Conservation (phyloP, 2,888 invertebrate genomes). For the Stomorhina lunata region DNA sequence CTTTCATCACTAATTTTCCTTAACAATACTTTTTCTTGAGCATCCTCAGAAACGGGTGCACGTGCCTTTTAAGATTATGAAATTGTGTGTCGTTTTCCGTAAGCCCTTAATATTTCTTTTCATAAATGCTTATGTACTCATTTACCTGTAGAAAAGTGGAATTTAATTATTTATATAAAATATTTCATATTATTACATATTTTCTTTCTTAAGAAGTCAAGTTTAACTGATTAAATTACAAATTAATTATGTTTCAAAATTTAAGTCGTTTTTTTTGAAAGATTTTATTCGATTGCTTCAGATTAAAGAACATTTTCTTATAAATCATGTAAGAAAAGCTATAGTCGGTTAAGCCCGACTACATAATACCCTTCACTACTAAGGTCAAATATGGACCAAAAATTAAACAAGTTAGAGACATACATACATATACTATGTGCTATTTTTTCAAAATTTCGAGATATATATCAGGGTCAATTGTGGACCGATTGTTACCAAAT, state of each 20-base stretch:
- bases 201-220: neutral
- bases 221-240: neutral
- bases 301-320: too few relatives aligned
- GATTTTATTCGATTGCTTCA: too few relatives aligned
- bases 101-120: neutral
- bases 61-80: slow-evolving; percentile 23
- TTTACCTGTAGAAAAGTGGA: slow-evolving; percentile 11
- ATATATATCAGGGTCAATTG: too few relatives aligned
- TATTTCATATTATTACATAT: neutral
- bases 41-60: slow-evolving; percentile 21
- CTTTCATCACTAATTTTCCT: slow-evolving; percentile 60
- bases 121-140: too few relatives aligned
- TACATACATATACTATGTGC: too few relatives aligned
- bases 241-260: slow-evolving; percentile 27
- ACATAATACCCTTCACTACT: too few relatives aligned
- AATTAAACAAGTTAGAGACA: too few relatives aligned
- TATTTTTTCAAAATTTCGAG: too few relatives aligned
- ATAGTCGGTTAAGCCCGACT: too few relatives aligned
- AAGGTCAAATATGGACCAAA: too few relatives aligned
- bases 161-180: slow-evolving; percentile 28
- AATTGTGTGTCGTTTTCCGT: neutral
- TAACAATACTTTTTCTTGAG: slow-evolving; percentile 7
- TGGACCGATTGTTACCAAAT: too few relatives aligned
- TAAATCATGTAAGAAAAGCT: too few relatives aligned
- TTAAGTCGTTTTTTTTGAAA: neutral